Evolutionary conservation across 2,888 invertebrate genomes (phyloP), one percentile per base, ranked within the genome.

Genomic region (Auanema sp.): DNA sequence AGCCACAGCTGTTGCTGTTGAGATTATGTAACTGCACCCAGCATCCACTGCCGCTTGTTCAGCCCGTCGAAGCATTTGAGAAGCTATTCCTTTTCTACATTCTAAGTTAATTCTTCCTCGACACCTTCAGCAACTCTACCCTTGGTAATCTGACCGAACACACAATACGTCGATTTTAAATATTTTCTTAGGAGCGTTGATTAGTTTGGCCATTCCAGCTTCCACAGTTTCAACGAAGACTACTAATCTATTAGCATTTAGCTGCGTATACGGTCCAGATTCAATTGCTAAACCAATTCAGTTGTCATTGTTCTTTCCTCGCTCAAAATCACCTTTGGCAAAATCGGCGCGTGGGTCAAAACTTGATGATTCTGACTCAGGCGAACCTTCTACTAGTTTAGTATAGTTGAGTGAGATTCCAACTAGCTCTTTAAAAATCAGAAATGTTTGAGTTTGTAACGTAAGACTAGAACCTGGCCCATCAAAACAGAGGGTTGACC

Each of bases 81-180:
- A 47, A 0, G 67, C 74, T 50, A 74, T 54, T 52, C 74, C 74
- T 52, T 65, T 52, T 16, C 73, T 73, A 44, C 42, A 72, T 64
- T 57, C 1, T 16, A 1, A 18, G 4, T 14, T 23, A 1, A 42
- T 12, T 25, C 16, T 40, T 49, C 21, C 11, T 10, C 54, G 16
- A 54, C 11, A 23, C 25, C 33, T 54, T 24, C 24, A 21, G 8
- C 18, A 47, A 18, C 11, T n/a, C 43, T 12, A 70, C 72, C 70
- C 69, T 43, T 73, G 73, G 25, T 63, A 65, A 10, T 61, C 59
- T 24, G 63, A 62, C 6, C 68, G 64, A 1, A 74, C 74, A 40
- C 74, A 74, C 1, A 74, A 49, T 14, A 74, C 70, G 50, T 74
- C 74, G n/a, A 74, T 68, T 57, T 74, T 74, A 52, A 74, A 70